A percentile compares a stretch with the other conserved stretches of the same genome.
Conservation (phyloP, 2,113 vertebrate genomes). For the Recurvirostra avosetta region DNA sequence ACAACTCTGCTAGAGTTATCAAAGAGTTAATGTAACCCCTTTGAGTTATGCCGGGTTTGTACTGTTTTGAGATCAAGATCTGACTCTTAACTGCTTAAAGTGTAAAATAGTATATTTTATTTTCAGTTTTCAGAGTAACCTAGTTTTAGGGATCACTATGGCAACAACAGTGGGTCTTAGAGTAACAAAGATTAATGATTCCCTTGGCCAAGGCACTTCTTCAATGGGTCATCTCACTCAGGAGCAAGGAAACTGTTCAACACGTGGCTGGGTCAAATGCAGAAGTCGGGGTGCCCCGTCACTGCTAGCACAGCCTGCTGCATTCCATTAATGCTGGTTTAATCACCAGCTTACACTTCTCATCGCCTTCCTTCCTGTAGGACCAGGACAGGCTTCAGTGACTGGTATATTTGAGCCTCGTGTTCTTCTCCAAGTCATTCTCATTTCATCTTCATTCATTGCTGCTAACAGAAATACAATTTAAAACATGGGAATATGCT, state of each 20-base stretch:
- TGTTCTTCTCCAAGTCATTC: neutral
- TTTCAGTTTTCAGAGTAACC: neutral
- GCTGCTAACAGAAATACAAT: neutral
- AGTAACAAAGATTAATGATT: neutral
- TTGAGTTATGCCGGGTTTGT: neutral
- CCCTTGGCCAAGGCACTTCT: neutral
- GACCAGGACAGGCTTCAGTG: neutral
- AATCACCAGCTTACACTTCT: neutral
- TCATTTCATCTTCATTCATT: neutral
- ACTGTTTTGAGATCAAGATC: neutral
- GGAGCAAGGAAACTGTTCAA: neutral
- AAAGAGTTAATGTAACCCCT: neutral
- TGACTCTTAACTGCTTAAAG: neutral
- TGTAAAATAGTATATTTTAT: neutral
- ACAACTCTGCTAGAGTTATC: neutral
- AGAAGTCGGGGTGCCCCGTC: accelerated
- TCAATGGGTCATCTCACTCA: neutral
- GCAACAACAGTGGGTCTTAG: neutral
- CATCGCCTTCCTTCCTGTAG: neutral
- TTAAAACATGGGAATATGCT: neutral
- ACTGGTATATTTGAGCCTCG: neutral
- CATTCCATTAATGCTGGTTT: neutral
- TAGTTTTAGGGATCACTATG: neutral
- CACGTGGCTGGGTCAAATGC: neutral
- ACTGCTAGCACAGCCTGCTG: accelerated